Evolutionary conservation across 92 coral and sea anemone genomes (phyloP).

Genomic region (Hydrozoanthus gracilis): DNA sequence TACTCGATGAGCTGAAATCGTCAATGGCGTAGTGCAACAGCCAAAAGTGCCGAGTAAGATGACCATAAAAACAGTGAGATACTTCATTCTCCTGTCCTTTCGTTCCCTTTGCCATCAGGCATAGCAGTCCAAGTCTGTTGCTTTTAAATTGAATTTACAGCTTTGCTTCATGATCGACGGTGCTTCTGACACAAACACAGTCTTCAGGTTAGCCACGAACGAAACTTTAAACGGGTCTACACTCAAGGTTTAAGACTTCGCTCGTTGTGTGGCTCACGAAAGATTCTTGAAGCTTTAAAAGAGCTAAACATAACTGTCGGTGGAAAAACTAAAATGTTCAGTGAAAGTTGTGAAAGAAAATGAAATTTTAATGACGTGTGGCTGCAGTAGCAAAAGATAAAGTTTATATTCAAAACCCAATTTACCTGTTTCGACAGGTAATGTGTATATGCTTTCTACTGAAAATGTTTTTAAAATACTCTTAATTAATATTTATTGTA

Average conservation of each 20-base stretch:
- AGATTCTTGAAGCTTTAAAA: neutral
- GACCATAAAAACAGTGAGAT: neutral
- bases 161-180: too few relatives aligned
- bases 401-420: neutral
- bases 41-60: neutral
- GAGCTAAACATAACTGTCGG: too few relatives aligned
- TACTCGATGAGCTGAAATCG: constrained; percentile 44
- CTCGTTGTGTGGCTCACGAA: too few relatives aligned
- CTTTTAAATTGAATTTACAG: too few relatives aligned
- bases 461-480: neutral
- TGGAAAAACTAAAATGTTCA: neutral
- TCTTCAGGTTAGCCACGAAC: too few relatives aligned
- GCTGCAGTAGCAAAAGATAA: neutral
- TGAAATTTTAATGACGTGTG: constrained; percentile 13
- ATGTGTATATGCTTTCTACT: neutral
- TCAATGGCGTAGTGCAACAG: neutral
- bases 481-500: too few relatives aligned
- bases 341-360: neutral
- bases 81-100: neutral
- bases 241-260: too few relatives aligned
- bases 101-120: neutral
- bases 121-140: neutral
- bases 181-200: too few relatives aligned
- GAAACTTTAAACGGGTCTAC: too few relatives aligned
- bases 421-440: constrained; percentile 5